Evolutionary conservation across 1,140 invertebrate genomes (phyloP), one percentile per base, ranked within the genome.

Genomic region (Drosophila auraria): DNA sequence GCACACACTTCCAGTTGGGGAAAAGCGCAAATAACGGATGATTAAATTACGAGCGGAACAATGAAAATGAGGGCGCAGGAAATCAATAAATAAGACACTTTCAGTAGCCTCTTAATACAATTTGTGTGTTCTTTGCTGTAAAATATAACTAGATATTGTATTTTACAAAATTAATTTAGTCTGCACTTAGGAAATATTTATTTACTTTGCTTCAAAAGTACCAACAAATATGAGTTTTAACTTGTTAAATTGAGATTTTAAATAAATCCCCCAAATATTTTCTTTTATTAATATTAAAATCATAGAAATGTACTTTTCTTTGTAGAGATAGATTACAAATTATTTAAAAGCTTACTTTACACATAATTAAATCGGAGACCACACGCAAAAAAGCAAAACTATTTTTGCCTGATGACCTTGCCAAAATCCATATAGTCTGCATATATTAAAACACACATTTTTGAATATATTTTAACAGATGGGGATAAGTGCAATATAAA

Each of bases 401-500:
- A 36, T 54, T 36, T 20, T 30, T 20, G 23, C 11, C 17, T 23
- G 12, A 8, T 38, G 12, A 38, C 4, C 14, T 38, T 9, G 1
- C 30, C 0, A 3, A 1, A 15, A 38, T 23, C 20, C 8, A 38
- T 6, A 38, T n/a, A 12, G 1, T n/a, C 9, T 23, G 23, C 11
- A 15, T 2, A 36, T 36, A 9, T 2, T 17, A 33, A 15, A 45
- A 27, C 25, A 4, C 45, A 25, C 30, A 63, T 63, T 25, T 40
- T n/a, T 5, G 5, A 40, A 30, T 40, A 7, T 42, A 51, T 51
- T 50, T 49, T n/a, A 64, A 42, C 47, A 36, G 17, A 25, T 56
- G 27, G 36, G 2, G 5, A 11, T 14, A 14, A 44, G 63, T 65
- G 58, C 17, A 40, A 27, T 64, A 68, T 49, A 68, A 68, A 51